Conservation (phyloP, 2,797 vertebrate genomes). For the Anomalospiza imberbis region DNA sequence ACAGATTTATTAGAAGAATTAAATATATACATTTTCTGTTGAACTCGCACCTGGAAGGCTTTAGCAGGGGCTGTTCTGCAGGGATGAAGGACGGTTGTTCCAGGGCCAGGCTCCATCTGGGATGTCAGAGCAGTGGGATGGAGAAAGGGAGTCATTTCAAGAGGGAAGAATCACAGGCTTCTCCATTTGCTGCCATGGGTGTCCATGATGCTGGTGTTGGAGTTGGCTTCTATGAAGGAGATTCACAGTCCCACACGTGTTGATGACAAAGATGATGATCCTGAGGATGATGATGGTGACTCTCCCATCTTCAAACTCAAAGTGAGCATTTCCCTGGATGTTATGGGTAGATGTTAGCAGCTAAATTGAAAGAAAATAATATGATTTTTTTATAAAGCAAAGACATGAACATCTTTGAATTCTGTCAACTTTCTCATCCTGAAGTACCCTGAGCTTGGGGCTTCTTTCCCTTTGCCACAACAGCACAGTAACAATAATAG, state of each 20-base stretch:
- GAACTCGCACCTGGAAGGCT: not conserved
- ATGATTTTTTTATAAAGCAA: not conserved
- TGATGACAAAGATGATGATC: not conserved
- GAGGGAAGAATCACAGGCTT: not conserved
- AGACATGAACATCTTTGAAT: not conserved
- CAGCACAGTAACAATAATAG: fast-evolving
- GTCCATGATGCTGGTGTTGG: not conserved
- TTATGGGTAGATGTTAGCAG: not conserved
- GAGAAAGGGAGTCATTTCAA: fast-evolving
- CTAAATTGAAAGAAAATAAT: not conserved
- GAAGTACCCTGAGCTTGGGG: not conserved
- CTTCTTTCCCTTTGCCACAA: not conserved
- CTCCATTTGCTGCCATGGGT: not conserved
- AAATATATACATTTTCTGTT: not conserved
- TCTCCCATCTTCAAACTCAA: not conserved
- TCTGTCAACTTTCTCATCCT: not conserved
- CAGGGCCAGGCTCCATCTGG: not conserved
- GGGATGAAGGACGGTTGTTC: not conserved
- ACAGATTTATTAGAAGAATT: not conserved
- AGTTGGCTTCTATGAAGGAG: not conserved
- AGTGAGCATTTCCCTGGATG: not conserved
- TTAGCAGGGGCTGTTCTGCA: not conserved
- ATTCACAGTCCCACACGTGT: not conserved
- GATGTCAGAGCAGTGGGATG: not conserved
- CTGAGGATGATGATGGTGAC: not conserved